phyloP scores from a whole-genome alignment of 35 echinoderm and acorn worm species.

The Stichopus chloronotus region DNA sequence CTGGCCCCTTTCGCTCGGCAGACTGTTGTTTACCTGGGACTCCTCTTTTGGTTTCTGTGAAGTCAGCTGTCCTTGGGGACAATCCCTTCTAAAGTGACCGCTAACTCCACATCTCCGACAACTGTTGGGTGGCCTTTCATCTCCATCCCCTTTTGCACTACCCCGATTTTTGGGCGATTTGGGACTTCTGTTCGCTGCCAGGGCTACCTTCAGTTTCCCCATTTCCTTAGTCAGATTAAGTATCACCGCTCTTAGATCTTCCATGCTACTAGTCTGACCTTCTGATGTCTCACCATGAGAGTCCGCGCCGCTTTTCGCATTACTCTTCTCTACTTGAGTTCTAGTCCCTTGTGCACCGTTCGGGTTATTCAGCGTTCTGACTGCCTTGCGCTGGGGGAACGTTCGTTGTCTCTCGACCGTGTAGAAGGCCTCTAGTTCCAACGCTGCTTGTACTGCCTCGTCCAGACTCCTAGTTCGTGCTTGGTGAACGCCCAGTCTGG shows the following conservation, averaged over 20 bases:
- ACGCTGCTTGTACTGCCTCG: neutral
- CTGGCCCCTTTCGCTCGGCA: neutral
- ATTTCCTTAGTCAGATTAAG: neutral
- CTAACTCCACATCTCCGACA: neutral
- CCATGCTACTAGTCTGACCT: neutral
- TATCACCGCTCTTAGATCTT: neutral
- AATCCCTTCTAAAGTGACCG: too few species aligned
- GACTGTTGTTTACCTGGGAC: neutral
- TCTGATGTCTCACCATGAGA: too few species aligned
- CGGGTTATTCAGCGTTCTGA: neutral
- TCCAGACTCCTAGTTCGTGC: neutral
- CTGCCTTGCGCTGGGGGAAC: neutral
- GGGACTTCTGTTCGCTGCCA: neutral
- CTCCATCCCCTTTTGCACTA: neutral
- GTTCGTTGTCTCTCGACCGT: conserved; percentile 15
- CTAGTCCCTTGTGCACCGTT: neutral
- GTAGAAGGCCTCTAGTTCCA: conserved; percentile 44
- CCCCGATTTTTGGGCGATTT: neutral
- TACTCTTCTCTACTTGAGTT: neutral
- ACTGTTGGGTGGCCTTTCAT: neutral
- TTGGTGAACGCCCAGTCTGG: neutral
- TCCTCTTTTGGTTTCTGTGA: neutral
- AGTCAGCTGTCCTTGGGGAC: neutral
- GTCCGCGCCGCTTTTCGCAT: neutral
- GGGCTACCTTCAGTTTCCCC: neutral